phyloP scores from a whole-genome alignment of 2,113 vertebrate genomes.

The Prunella himalayana region DNA sequence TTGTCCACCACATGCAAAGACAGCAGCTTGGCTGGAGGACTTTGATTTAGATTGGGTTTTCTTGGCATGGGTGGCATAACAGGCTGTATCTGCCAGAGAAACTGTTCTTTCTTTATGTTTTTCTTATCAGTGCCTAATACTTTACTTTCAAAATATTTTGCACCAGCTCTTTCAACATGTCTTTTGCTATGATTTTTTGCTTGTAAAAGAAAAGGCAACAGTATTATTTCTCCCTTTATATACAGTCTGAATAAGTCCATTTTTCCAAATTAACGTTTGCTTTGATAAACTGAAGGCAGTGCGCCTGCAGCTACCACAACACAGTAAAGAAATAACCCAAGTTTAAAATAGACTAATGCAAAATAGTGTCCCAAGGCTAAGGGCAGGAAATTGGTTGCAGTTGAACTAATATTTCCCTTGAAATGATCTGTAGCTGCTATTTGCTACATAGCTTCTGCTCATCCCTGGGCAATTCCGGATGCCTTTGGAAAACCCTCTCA shows the following conservation, averaged over 20 bases:
- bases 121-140: neutral
- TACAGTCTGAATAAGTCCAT: neutral
- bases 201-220: neutral
- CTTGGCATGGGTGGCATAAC: neutral
- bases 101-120: neutral
- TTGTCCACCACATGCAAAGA: accelerated
- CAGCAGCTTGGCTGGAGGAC: neutral
- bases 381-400: slow-evolving; percentile 47
- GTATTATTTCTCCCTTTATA: neutral
- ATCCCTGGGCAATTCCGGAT: neutral
- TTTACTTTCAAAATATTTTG: neutral
- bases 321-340: neutral
- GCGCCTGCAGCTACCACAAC: neutral
- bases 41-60: neutral
- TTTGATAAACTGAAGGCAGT: neutral
- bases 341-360: neutral
- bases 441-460: neutral
- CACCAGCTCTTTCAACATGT: neutral
- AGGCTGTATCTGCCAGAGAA: neutral
- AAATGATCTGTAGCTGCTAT: neutral
- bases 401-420: slow-evolving; percentile 42
- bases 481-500: neutral
- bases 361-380: slow-evolving; percentile 11
- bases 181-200: neutral
- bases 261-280: neutral